Percentiles rank a stretch among this genome's conserved stretches.
phyloP scores from a whole-genome alignment of 2,113 vertebrate genomes.

The Trematomus loennbergii region DNA sequence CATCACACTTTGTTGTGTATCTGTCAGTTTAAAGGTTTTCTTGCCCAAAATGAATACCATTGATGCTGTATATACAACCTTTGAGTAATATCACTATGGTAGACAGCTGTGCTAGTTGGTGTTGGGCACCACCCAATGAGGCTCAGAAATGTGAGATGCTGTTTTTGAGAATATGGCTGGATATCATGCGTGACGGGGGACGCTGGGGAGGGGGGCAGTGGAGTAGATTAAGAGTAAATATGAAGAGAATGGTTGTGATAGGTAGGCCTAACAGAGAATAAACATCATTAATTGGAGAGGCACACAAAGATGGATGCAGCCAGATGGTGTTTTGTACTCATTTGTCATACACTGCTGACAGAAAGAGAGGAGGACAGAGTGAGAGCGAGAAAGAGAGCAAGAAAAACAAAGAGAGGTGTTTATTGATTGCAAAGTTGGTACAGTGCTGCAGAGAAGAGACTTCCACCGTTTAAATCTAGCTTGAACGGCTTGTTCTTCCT shows the following conservation, averaged over 20 bases:
- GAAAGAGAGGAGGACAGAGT: slow-evolving; percentile 47
- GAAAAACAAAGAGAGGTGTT: slow-evolving; percentile 65
- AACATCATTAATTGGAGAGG: slow-evolving; percentile 82
- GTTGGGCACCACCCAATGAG: slow-evolving; percentile 5
- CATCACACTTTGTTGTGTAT: neutral
- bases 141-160: slow-evolving; percentile 18
- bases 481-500: slow-evolving; percentile 33
- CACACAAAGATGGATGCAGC: slow-evolving; percentile 76
- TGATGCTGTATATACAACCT: no score
- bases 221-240: slow-evolving; percentile 69
- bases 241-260: slow-evolving; percentile 65
- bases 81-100: neutral
- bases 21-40: neutral
- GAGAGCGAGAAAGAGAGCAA: slow-evolving; percentile 41
- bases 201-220: neutral
- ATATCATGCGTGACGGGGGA: slow-evolving; percentile 50
- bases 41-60: no score
- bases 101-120: neutral
- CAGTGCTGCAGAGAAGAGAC: slow-evolving; percentile 55
- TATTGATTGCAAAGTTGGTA: slow-evolving; percentile 71
- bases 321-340: slow-evolving; percentile 86
- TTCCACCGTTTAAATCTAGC: slow-evolving; percentile 58
- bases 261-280: slow-evolving; percentile 70
- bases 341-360: slow-evolving; percentile 82
- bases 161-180: slow-evolving; percentile 11